Evolutionary conservation across 1,140 invertebrate genomes (phyloP), one percentile per base, ranked within the genome.

Genomic region (Latrodectus geometricus): DNA sequence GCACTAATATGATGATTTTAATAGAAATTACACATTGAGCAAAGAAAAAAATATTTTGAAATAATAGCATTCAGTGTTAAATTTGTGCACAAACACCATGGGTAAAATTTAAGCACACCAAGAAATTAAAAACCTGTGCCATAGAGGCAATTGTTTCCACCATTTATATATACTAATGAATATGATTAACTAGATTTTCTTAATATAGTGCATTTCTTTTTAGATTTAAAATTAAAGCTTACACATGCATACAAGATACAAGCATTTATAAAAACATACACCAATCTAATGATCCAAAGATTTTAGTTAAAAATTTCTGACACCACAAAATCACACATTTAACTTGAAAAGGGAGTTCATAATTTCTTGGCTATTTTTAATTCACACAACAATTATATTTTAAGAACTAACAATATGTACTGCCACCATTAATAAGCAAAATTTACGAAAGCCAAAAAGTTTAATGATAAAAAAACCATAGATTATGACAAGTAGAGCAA

Each of bases 191-290:
- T 86, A 86, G 68, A 21, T 86, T 72, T 74, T 61, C 11, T 82
- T 52, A 76, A 66, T 84, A 73, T 74, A 83, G 56, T 54, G 68
- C 23, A 73, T 56, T 83, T 75, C 75, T 65, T 74, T 50, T 73
- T 78, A 49, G 17, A 65, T 20, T 83, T 68, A 73, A n/a, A 48
- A 77, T 86, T 77, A 77, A 76, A 83, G 79, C 79, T 84, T 74
- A 84, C 73, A 86, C 75, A 86, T 77, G 83, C 83, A 86, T 86
- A 86, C 56, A 86, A 77, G 83, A 68, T 86, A 86, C 83, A 86
- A 86, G 83, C 83, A 69, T 61, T 86, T 86, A 86, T 77, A 86
- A 86, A 86, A 86, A 86, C 83, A 86, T 86, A 86, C 83, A 86
- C 76, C 83, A 86, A 86, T 86, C 83, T 86, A 86, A 70, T 77